Evolutionary conservation across 2,888 invertebrate species (phyloP).

Genomic region (Polylopha cassiicola): DNA sequence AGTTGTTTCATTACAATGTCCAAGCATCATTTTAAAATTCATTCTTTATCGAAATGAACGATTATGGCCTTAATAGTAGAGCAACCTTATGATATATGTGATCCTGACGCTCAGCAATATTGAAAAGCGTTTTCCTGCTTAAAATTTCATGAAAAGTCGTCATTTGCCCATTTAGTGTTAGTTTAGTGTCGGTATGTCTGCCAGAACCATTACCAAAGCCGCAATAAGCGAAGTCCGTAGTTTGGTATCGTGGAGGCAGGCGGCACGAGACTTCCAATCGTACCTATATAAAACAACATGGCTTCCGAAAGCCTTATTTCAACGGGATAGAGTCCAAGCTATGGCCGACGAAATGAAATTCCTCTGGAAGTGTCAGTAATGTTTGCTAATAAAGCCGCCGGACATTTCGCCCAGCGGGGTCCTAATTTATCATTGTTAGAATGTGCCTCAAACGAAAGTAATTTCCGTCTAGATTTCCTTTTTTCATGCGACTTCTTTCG

Average conservation of each 20-base stretch:
- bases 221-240: conserved; percentile 34
- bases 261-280: conserved; percentile 9
- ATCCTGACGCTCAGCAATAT: too few species aligned
- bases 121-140: too few species aligned
- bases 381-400: conserved; percentile 62
- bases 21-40: too few species aligned
- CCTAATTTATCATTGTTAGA: conserved; percentile 70
- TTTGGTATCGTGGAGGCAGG: conserved; percentile 26
- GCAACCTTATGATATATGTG: too few species aligned
- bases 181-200: conserved; percentile 31
- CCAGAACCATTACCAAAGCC: conserved; percentile 40
- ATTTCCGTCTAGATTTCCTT: conserved; percentile 58
- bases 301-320: conserved; percentile 38
- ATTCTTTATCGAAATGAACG: too few species aligned
- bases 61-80: too few species aligned
- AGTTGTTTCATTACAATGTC: too few species aligned
- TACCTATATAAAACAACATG: conserved; percentile 3
- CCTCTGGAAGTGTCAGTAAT: conserved; percentile 48
- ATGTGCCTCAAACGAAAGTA: conserved; percentile 60
- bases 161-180: conserved; percentile 35
- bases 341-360: conserved; percentile 30
- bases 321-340: conserved; percentile 45
- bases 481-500: conserved; percentile 40
- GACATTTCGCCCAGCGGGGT: conserved; percentile 52
- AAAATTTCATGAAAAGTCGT: conserved; percentile 32